A percentile compares a stretch with the other conserved stretches of the same genome.
Evolutionary conservation across 2,113 vertebrate genomes (phyloP).

Genomic region (Physeter macrocephalus): DNA sequence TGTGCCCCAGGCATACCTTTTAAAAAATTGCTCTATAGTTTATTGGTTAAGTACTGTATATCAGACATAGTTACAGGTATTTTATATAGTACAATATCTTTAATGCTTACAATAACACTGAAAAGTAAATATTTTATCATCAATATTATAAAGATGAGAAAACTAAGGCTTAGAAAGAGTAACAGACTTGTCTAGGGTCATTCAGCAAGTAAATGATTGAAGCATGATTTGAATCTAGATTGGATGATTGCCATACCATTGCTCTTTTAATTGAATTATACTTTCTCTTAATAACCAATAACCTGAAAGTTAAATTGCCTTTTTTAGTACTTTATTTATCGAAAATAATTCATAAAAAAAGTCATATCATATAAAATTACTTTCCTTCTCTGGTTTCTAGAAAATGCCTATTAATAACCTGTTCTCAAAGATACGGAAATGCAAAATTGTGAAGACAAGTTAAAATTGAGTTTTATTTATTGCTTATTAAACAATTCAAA

Average conservation of each 20-base stretch:
- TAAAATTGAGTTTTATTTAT: not conserved
- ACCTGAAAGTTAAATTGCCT: not conserved
- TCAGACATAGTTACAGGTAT: not conserved
- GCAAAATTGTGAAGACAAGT: not conserved
- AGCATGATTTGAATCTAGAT: not conserved
- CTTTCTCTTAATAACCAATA: constrained; percentile 9
- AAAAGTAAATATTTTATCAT: not conserved
- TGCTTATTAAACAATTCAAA: not conserved
- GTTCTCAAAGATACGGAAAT: not conserved
- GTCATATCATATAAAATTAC: not conserved
- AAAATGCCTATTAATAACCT: not conserved
- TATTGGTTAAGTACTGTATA: not conserved
- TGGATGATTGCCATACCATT: not conserved
- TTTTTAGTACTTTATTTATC: not conserved
- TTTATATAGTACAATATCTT: not conserved
- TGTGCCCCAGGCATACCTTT: not conserved
- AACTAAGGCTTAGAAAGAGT: not conserved
- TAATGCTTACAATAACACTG: not conserved
- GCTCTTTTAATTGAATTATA: not conserved
- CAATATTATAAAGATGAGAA: not conserved
- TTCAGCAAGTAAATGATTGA: not conserved
- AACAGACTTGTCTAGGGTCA: not conserved
- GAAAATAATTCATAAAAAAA: not conserved
- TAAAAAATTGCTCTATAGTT: not conserved
- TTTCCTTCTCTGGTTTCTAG: not conserved